phyloP scores from a whole-genome alignment of 2,888 invertebrate species.

The Hermaeophaga mercurialis region DNA sequence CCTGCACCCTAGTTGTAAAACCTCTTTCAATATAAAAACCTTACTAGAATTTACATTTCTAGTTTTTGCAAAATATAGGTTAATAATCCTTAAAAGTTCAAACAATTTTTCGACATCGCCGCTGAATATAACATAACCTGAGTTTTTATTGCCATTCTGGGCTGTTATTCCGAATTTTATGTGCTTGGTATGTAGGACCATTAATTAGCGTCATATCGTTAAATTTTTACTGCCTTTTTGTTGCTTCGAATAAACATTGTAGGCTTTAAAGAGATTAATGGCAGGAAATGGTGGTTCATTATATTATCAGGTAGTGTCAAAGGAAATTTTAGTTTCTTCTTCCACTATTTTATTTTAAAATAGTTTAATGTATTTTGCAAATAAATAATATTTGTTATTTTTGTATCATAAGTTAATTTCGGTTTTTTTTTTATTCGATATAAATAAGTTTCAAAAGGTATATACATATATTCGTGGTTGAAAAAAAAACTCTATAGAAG shows the following conservation, averaged over 20 bases:
- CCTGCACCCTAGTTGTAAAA: too few species aligned
- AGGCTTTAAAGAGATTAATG: slow-evolving; percentile 13
- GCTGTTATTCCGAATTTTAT: slow-evolving; percentile 30
- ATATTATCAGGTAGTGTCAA: slow-evolving; percentile 4
- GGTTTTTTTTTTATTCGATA: too few species aligned
- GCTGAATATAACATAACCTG: slow-evolving; percentile 8
- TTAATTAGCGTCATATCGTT: slow-evolving; percentile 28
- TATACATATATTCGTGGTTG: too few species aligned
- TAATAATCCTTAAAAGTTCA: slow-evolving; percentile 7
- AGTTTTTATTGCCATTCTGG: slow-evolving; percentile 19
- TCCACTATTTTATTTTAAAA: too few species aligned
- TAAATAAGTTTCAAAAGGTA: too few species aligned
- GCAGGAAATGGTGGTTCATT: neutral
- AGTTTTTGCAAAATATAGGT: slow-evolving; percentile 1
- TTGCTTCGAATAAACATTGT: slow-evolving; percentile 21
- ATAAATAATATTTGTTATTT: too few species aligned
- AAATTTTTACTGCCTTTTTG: slow-evolving; percentile 26
- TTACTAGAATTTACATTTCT: too few species aligned
- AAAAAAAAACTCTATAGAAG: too few species aligned
- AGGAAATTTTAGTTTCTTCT: too few species aligned
- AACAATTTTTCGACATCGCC: slow-evolving; percentile 2
- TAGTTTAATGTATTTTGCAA: too few species aligned
- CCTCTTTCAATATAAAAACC: too few species aligned
- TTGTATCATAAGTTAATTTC: too few species aligned
- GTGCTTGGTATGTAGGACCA: slow-evolving; percentile 26